Percentiles rank a stretch among this genome's conserved stretches.
phyloP scores from a whole-genome alignment of 2,113 vertebrate genomes.

The Hippocampus barbouri region DNA sequence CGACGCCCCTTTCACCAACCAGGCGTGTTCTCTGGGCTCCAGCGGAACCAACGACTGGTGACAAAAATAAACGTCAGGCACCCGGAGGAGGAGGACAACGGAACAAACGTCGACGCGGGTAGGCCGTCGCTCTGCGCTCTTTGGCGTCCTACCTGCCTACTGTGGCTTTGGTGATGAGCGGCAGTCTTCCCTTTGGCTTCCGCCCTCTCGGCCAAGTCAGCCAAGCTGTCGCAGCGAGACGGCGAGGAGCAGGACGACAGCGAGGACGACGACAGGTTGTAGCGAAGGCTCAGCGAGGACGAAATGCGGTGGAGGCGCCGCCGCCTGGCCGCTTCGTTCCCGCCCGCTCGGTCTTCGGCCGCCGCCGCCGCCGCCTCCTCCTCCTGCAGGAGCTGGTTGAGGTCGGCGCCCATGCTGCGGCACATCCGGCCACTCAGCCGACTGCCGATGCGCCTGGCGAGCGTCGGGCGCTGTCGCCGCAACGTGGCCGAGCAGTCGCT shows the following conservation, averaged over 20 bases:
- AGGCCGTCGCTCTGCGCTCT: neutral
- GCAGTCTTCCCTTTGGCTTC: neutral
- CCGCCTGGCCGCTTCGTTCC: slow-evolving; percentile 48
- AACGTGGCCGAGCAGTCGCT: slow-evolving; percentile 22
- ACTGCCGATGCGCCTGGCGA: slow-evolving; percentile 31
- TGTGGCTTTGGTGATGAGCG: slow-evolving; percentile 13
- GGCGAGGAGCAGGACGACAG: slow-evolving; percentile 47
- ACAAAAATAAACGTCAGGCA: neutral
- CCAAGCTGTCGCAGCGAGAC: slow-evolving; percentile 32
- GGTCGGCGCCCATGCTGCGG: slow-evolving; percentile 67
- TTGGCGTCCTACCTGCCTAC: slow-evolving; percentile 45
- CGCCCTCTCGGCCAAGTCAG: slow-evolving; percentile 6
- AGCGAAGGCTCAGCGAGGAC: slow-evolving; percentile 67
- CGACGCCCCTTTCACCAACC: slow-evolving; percentile 82
- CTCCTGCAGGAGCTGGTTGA: slow-evolving; percentile 61
- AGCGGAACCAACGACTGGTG: slow-evolving; percentile 71
- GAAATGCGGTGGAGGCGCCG: slow-evolving; percentile 61
- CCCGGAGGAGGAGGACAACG: neutral
- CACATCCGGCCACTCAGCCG: slow-evolving; percentile 59
- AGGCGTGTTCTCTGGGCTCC: slow-evolving; percentile 80
- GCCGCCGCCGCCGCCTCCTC: slow-evolving; percentile 14
- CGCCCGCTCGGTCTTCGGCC: slow-evolving; percentile 5
- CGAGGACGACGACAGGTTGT: slow-evolving; percentile 59
- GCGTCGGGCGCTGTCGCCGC: neutral
- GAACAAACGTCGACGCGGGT: neutral